phyloP scores from a whole-genome alignment of 2,888 invertebrate genomes.

The Orchestes rusci region DNA sequence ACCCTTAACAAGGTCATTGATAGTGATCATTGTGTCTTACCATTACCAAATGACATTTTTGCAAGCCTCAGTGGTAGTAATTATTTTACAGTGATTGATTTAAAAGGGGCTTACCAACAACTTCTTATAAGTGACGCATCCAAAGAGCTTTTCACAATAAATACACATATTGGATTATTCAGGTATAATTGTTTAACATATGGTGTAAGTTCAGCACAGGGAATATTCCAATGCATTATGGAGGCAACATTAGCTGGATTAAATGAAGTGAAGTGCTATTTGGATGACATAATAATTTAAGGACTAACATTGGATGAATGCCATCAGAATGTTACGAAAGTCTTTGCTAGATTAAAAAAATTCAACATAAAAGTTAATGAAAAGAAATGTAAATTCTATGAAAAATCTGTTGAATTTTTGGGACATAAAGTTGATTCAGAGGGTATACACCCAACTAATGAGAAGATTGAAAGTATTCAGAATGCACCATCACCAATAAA shows the following conservation, averaged over 20 bases:
- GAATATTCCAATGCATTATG: slow-evolving; percentile 10
- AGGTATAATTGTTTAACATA: slow-evolving; percentile 10
- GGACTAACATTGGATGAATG: slow-evolving; percentile 3
- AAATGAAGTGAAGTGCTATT: slow-evolving; percentile 8
- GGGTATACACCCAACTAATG: not conserved
- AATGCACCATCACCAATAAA: too few species aligned
- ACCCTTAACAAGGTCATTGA: slow-evolving; percentile 2
- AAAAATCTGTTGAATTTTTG: not conserved
- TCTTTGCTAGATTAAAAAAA: not conserved
- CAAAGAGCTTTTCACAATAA: slow-evolving; percentile 1
- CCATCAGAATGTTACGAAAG: slow-evolving; percentile 2
- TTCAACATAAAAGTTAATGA: slow-evolving; percentile 4
- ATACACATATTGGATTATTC: slow-evolving; percentile 10
- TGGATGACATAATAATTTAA: slow-evolving; percentile 13
- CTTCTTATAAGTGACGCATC: not conserved
- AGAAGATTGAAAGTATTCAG: slow-evolving; percentile 12
- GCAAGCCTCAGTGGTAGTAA: slow-evolving; percentile 3
- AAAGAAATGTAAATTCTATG: not conserved
- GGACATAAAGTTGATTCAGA: too few species aligned
- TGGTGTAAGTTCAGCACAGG: slow-evolving; percentile 13
- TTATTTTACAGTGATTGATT: slow-evolving; percentile 5
- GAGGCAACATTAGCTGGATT: slow-evolving; percentile 6
- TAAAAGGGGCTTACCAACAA: slow-evolving; percentile 3
- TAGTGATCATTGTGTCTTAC: slow-evolving; percentile 5
- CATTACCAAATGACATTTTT: slow-evolving; percentile 3